Evolutionary conservation across 2,888 invertebrate species (phyloP).

Genomic region (Digitonthophagus gazella): DNA sequence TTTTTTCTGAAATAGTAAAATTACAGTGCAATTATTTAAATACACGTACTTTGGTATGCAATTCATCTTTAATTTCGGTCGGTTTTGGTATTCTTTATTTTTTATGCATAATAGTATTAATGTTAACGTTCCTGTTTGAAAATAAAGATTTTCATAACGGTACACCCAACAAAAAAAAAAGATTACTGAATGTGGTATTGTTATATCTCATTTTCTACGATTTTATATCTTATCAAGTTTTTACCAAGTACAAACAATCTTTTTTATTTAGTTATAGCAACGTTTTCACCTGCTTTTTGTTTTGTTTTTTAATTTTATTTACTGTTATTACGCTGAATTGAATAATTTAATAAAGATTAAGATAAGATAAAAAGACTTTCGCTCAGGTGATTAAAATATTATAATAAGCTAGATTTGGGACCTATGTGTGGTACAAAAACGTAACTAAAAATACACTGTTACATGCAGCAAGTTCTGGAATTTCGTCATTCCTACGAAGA

Average conservation of each 20-base stretch:
- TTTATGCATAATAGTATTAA: too few relatives aligned
- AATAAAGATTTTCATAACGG: too few relatives aligned
- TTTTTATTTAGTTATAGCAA: not conserved
- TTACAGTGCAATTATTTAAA: too few relatives aligned
- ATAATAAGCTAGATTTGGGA: too few relatives aligned
- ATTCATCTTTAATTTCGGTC: too few relatives aligned
- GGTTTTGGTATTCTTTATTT: too few relatives aligned
- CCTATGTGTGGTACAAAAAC: conserved; percentile 25
- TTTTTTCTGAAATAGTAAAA: too few relatives aligned
- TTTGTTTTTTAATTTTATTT: not conserved
- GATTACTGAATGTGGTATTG: not conserved
- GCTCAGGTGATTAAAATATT: too few relatives aligned
- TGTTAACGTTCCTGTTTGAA: too few relatives aligned
- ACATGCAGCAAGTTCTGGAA: conserved; percentile 52
- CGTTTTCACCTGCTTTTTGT: not conserved
- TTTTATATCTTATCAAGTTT: not conserved
- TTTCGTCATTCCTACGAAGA: conserved; percentile 48
- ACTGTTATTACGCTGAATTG: not conserved
- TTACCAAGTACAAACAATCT: not conserved
- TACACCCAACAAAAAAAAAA: not conserved
- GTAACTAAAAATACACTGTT: conserved; percentile 37
- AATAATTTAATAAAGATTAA: not conserved
- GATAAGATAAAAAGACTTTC: not conserved
- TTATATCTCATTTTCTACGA: not conserved
- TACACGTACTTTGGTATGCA: too few relatives aligned